Percentiles rank a stretch among this genome's conserved stretches.
Conservation (phyloP, 2,797 vertebrate genomes). For the Lateolabrax maculatus region DNA sequence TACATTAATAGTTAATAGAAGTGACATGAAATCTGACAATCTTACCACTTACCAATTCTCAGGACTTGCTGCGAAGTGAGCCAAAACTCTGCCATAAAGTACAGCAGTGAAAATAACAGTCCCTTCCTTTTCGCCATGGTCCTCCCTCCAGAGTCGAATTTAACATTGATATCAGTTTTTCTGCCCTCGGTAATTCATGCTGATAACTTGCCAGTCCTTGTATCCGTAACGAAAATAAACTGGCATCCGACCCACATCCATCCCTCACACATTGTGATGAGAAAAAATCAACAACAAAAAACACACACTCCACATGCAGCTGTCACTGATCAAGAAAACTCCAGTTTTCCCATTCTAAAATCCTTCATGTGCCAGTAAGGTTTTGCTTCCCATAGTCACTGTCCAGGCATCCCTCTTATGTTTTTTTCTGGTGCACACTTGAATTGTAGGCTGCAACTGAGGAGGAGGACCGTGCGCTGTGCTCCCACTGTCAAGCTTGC, state of each 20-base stretch:
- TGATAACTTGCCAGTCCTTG: conserved; percentile 74
- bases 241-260: conserved; percentile 78
- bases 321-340: conserved; percentile 58
- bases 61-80: conserved; percentile 93
- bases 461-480: conserved; percentile 56
- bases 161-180: conserved; percentile 79
- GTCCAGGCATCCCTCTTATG: conserved; percentile 62
- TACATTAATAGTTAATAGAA: neutral
- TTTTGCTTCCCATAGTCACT: conserved; percentile 66
- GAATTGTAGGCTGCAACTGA: conserved; percentile 69
- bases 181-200: conserved; percentile 75
- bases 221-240: conserved; percentile 72
- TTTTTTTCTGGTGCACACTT: conserved; percentile 74
- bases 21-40: neutral
- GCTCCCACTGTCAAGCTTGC: conserved; percentile 56
- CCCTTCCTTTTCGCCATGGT: conserved; percentile 85
- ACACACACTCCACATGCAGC: conserved; percentile 57
- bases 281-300: conserved; percentile 44
- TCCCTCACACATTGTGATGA: conserved; percentile 77
- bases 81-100: conserved; percentile 85
- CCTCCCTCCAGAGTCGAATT: conserved; percentile 75
- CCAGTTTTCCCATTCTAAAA: conserved; percentile 67
- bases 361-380: conserved; percentile 55
- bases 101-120: conserved; percentile 83
- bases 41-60: conserved; percentile 93